Evolutionary conservation across 2,113 vertebrate species (phyloP).

Genomic region (Cyprinodon brontotheroides): DNA sequence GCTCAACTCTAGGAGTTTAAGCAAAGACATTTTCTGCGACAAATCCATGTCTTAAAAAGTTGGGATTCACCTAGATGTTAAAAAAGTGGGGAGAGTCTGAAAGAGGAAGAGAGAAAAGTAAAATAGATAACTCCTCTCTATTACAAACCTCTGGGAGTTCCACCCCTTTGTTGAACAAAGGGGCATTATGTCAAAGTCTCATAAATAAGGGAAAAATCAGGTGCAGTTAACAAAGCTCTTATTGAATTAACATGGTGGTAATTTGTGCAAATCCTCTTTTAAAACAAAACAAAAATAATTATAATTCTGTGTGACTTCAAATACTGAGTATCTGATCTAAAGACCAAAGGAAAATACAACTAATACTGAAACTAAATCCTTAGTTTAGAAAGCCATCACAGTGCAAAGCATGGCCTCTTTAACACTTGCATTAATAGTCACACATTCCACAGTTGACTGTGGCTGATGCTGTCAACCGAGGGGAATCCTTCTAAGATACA

Average conservation of each 20-base stretch:
- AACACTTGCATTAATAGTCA: conserved; percentile 5
- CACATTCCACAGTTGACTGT: background rate
- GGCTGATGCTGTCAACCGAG: conserved; percentile 17
- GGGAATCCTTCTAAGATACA: background rate
- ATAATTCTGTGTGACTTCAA: background rate
- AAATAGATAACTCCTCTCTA: background rate
- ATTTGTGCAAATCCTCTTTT: background rate
- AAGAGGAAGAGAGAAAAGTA: background rate
- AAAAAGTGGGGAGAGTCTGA: background rate
- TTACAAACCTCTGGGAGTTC: conserved; percentile 11
- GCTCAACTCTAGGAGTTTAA: conserved; percentile 14
- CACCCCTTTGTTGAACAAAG: conserved; percentile 31
- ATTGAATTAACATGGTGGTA: background rate
- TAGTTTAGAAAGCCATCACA: background rate
- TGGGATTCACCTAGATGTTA: background rate
- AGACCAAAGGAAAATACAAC: background rate
- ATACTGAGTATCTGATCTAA: background rate
- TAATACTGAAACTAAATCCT: background rate
- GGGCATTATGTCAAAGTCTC: background rate
- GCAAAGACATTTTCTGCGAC: background rate
- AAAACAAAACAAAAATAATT: background rate
- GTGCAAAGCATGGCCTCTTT: background rate
- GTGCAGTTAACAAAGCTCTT: background rate
- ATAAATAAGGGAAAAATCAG: conserved; percentile 9
- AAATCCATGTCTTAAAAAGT: background rate